phyloP scores from a whole-genome alignment of 1,140 invertebrate species.

The Macrobrachium nipponense region DNA sequence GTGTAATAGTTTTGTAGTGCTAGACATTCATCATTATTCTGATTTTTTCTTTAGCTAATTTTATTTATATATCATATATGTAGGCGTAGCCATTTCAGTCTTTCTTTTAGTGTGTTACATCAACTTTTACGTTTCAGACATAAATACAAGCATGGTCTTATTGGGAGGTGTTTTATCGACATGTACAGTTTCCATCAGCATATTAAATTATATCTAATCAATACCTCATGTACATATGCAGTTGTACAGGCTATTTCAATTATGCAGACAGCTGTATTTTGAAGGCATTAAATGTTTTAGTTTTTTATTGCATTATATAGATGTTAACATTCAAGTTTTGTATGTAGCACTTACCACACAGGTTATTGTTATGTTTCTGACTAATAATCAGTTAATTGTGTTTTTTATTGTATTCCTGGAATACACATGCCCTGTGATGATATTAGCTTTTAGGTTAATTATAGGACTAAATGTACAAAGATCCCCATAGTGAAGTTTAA shows the following conservation, averaged over 20 bases:
- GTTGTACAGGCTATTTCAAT: conserved; percentile 36
- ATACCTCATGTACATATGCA: conserved; percentile 38
- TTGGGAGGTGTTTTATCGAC: no score
- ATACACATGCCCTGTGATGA: conserved; percentile 45
- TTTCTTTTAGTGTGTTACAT: no score
- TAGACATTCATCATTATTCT: no score
- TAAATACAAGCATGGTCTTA: no score
- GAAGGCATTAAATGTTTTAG: conserved; percentile 32
- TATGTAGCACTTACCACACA: conserved; percentile 24
- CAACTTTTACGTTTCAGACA: no score
- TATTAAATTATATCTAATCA: conserved; percentile 19
- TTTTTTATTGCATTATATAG: conserved; percentile 40
- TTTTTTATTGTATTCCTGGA: conserved; percentile 43
- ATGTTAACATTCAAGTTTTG: conserved; percentile 35
- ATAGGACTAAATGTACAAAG: conserved; percentile 44
- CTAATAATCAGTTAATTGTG: conserved; percentile 38
- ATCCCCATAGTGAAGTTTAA: conserved; percentile 32
- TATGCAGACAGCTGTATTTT: conserved; percentile 33
- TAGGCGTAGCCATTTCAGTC: no score
- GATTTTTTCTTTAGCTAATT: no score
- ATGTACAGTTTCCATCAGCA: neutral
- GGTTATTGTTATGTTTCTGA: conserved; percentile 33
- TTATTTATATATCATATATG: no score
- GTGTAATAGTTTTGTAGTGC: no score
- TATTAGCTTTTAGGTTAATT: conserved; percentile 34